Evolutionary conservation across 2,113 vertebrate species (phyloP), one percentile per base, ranked within the genome.

Genomic region (Pelodiscus sinensis): DNA sequence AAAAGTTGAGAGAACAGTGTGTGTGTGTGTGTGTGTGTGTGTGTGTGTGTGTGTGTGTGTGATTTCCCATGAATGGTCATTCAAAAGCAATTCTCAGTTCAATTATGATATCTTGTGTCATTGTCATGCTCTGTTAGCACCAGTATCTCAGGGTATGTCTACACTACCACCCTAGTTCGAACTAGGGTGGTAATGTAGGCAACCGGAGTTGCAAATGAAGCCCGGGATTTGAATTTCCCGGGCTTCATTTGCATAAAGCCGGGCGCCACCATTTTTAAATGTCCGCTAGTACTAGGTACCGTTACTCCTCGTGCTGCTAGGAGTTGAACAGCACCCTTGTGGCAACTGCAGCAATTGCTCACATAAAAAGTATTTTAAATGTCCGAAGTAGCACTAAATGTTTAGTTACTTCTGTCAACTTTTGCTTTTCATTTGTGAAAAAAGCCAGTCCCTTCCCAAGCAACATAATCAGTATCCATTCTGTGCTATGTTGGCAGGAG

Each of bases 91-190:
- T 60, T 82, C 85, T 85, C 44, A 86, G 22, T 88, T 81, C 44
- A 55, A 19, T 8, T 4, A 3, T 0, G 0, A 31, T 5, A 29
- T 52, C 71, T 50, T 19, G 12, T 8, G 3, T 31, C 7, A 86
- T 95, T 21, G 24, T 87, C 50, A 71, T 31, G 50, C 25, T 82
- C 56, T 1, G 0, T 21, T 27, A 68, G 6, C 8, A 85, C 1
- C 13, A 60, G 50, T 12, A 38, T 3, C 25, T 24, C 35, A 77
- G n/a, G n/a, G n/a, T n/a, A n/a, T n/a, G n/a, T n/a, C n/a, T n/a
- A n/a, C n/a, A n/a, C n/a, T n/a, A n/a, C n/a, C n/a, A n/a, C n/a
- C n/a, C n/a, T n/a, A n/a, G n/a, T n/a, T n/a, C n/a, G n/a, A n/a
- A n/a, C n/a, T n/a, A n/a, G n/a, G n/a, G n/a, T n/a, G n/a, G n/a